Evolutionary conservation across 2,888 invertebrate genomes (phyloP), one percentile per base, ranked within the genome.

Genomic region (Allophyes oxyacanthae): DNA sequence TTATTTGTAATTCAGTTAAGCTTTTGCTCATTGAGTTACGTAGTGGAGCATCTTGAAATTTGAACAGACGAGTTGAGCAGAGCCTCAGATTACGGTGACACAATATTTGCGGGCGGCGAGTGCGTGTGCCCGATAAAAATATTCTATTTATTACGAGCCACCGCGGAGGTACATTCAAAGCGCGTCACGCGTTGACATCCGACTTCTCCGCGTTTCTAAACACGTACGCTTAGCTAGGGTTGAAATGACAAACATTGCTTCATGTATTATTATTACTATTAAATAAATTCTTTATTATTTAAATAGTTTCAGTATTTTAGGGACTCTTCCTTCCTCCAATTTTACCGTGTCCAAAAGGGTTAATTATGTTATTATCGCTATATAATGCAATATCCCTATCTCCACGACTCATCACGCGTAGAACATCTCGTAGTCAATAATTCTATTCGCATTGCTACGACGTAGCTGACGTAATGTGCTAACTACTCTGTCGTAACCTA

Each of bases 51-150:
- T 71, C 74, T 78, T 69, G 45, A 61, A 57, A 71, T 75, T 62
- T 61, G 61, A 69, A 63, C 55, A 68, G 63, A 54, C 38, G 48
- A 54, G 60, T 50, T 49, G 58, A 67, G 71, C 66, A 60, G 54
- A 69, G 60, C 72, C 72, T 68, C 71, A 83, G 85, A 86, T 75
- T 88, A 84, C 81, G 75, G 74, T 72, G 77, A 78, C 80, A 84
- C 86, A 90, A 92, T 92, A 91, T 92, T 92, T 92, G 88, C 86
- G 77, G 76, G 84, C 72, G 78, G 82, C 78, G 88, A 85, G 91
- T 94, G 93, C 82, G 86, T 86, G 86, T 79, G 78, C 74, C 85
- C 81, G 94, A 94, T 94, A 94, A 94, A 93, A 94, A 89, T 91
- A 89, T 92, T 92, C 87, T 92, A 93, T 94, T 94, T 94, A 93